Base-by-base conservation (phyloP, 2,888 invertebrate genomes). In the Tinea trinotella region DNA sequence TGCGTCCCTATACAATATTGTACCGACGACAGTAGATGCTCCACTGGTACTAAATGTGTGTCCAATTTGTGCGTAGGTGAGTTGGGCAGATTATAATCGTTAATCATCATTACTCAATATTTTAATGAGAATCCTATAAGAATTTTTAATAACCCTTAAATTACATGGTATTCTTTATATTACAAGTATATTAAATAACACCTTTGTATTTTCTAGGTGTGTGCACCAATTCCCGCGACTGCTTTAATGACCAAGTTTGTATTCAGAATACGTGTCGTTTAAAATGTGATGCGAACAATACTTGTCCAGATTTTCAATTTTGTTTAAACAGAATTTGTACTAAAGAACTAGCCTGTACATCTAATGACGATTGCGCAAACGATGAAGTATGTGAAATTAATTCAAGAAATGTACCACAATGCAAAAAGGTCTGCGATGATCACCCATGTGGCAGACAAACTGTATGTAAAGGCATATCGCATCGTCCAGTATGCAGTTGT, bases 1-100 rank as follows among this genome's bases (percentile, higher is more conserved):
- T 96, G 96, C 68, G 91, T 93, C 19, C 88, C 91, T 1, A 88
- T 96, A 53, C 93, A 95, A 63, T 94, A 94, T 64, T 97, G 97
- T 66, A 91, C 91, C 50, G 87, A 88, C 55, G 95, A 96, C 60
- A 88, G 84, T 36, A 94, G 95, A 68, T 97, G 97, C 70, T 91
- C 95, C 0, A 89, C 93, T 1, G 94, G 95, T 54, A 93, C 95
- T 9, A 92, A 91, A 64, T 96, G 96, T 66, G 89, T 92, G 57
- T 93, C 92, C 59, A 95, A 94, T 56, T 88, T 95, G 58, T 96
- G 96, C 66, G 89, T 90, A 57, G 88, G 91, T 90, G 79, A 85
- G 89, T 82, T 5, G 5, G 9, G 9, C 9, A 24, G 24, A 9
- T 53, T 53, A 54, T 40, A 9, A 17, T 19, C 36, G 19, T 9